A percentile compares a stretch with the other conserved stretches of the same genome.
Evolutionary conservation across 1,140 invertebrate species (phyloP).

Genomic region (Neoseiulus cucumeris): DNA sequence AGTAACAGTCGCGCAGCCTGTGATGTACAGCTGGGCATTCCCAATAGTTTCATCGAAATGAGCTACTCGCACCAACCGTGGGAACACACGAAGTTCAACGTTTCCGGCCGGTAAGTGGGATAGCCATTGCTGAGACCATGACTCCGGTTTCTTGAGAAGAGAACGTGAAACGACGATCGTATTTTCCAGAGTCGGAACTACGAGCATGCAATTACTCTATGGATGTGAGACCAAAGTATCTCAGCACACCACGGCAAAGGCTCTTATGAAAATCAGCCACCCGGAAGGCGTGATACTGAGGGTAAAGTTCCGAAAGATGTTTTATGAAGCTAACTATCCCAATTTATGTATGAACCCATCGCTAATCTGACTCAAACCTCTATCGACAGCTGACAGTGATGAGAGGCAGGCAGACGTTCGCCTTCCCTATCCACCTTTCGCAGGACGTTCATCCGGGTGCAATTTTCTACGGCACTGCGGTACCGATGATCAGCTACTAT

Average conservation of each 20-base stretch:
- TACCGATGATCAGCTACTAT: slow-evolving; percentile 57
- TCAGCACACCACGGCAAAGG: slow-evolving; percentile 63
- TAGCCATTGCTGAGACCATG: too few species aligned
- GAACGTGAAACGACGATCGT: too few species aligned
- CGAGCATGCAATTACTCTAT: slow-evolving; percentile 66
- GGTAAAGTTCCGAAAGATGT: too few species aligned
- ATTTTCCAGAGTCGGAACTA: slow-evolving; percentile 54
- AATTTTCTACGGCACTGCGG: slow-evolving; percentile 74
- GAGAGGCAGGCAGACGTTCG: slow-evolving; percentile 65
- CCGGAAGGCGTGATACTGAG: slow-evolving; percentile 68
- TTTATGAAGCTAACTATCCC: too few species aligned
- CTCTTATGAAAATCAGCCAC: slow-evolving; percentile 56
- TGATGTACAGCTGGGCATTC: slow-evolving; percentile 42
- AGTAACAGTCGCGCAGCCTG: slow-evolving; percentile 12
- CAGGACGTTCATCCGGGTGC: slow-evolving; percentile 70
- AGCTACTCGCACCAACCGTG: slow-evolving; percentile 54
- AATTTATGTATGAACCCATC: too few species aligned
- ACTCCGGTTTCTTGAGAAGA: too few species aligned
- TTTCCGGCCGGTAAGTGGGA: slow-evolving; percentile 15
- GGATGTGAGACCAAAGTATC: slow-evolving; percentile 80
- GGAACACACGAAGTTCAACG: slow-evolving; percentile 44
- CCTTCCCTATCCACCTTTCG: slow-evolving; percentile 70
- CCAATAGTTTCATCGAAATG: slow-evolving; percentile 51
- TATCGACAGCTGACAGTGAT: slow-evolving; percentile 39
- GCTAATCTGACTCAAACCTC: slow-evolving; percentile 12